Evolutionary conservation across 2,797 vertebrate genomes (phyloP), one percentile per base, ranked within the genome.

Genomic region (Pangasius larnaudii): DNA sequence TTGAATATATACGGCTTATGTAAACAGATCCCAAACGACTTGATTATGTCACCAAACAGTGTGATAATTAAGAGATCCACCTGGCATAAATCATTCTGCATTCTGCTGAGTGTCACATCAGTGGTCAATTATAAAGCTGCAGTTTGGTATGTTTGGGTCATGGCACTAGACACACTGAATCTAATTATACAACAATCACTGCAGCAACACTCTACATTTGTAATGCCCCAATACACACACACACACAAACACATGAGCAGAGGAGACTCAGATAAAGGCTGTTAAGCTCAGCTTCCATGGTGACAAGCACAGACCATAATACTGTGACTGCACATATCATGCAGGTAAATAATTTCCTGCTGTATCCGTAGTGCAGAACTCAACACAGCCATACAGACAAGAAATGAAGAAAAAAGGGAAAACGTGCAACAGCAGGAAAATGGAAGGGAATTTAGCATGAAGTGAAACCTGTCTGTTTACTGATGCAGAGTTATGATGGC

Each of bases 351-450:
- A 51, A 87, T 51, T 80, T 80, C 63, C 30, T 33, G 22, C 67
- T 74, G 53, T 81, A 81, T 39, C 53, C 33, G 42, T n/a, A 36
- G 84, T 30, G 33, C 79, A 83, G 36, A 58, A 4, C 9, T 24
- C 33, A 78, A 30, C 59, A 72, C 42, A 85, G 59, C 42, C 16
- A 10, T 59, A 85, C 30, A 61, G 13, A 86, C 65, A 88, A 67
- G 53, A 65, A 51, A 71, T 72, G 65, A 39, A 79, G 46, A 30
- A 65, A 75, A 88, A 67, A 36, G n/a, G 2, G 27, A 85, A 85
- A 90, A 88, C 77, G 87, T 80, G 80, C 83, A 88, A 84, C 58
- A 89, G 80, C 36, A 46, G 9, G n/a, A 61, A 88, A 69, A 82
- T 39, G 36, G 69, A 89, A 79, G 36, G 61, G 51, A 90, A 61